These are phyloP conservation scores for Atta texana DNA, from an alignment of 1,140 invertebrate genomes.

Conservation along the genomic window DNA sequence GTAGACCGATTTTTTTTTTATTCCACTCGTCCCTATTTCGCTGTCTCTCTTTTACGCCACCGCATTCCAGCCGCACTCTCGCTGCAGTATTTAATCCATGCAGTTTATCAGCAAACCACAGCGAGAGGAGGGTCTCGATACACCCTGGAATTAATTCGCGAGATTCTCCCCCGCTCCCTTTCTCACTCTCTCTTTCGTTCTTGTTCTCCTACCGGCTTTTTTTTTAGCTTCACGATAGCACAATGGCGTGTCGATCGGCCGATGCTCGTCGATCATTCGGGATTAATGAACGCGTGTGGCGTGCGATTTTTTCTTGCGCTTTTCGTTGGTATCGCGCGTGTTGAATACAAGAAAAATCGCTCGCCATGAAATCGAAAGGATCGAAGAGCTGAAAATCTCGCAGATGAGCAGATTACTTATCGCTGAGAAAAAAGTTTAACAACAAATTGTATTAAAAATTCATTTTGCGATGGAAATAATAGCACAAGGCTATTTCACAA, in stretches of 20 bases:
- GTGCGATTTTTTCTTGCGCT: conserved; percentile 47
- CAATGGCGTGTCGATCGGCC: conserved; percentile 54
- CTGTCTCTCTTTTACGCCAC: not conserved
- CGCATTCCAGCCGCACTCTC: conserved; percentile 5
- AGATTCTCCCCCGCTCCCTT: conserved; percentile 5
- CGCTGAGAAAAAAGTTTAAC: not conserved
- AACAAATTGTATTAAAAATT: not conserved
- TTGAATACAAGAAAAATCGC: conserved; percentile 55
- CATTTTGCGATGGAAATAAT: not conserved
- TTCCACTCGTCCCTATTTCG: conserved; percentile 24
- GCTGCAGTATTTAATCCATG: conserved; percentile 63
- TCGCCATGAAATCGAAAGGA: conserved; percentile 28
- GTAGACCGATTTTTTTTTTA: conserved; percentile 46
- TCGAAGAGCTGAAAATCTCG: conserved; percentile 10
- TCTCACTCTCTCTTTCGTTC: conserved; percentile 16
- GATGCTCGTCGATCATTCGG: conserved; percentile 48
- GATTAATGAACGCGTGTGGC: conserved; percentile 47
- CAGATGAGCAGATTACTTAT: conserved; percentile 25
- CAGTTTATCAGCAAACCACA: conserved; percentile 58
- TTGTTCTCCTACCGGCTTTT: not conserved
- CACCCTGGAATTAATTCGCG: conserved; percentile 62
- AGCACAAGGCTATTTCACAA: not conserved
- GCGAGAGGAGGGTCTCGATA: conserved; percentile 46
- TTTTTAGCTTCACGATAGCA: conserved; percentile 43
- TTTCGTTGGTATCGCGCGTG: conserved; percentile 47